Percentiles rank a stretch among this genome's conserved stretches.
phyloP scores from a whole-genome alignment of 1,140 invertebrate species.

The Rhopalosiphum maidis region DNA sequence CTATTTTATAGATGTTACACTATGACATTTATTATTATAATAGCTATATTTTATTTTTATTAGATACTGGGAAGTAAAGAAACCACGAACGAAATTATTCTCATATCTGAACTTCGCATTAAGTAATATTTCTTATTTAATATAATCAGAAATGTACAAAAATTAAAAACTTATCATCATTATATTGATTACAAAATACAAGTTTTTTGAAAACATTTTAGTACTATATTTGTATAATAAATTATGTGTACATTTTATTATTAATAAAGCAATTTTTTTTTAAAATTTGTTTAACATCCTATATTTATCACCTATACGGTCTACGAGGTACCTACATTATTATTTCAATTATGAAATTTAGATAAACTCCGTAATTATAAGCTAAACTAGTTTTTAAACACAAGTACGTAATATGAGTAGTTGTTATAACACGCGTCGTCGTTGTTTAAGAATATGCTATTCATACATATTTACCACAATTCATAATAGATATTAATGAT shows the following conservation, averaged over 20 bases:
- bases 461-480: not conserved
- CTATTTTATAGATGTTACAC: not conserved
- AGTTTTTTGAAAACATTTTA: not conserved
- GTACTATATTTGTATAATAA: not conserved
- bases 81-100: not conserved
- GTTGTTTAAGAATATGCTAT: not conserved
- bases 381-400: not conserved
- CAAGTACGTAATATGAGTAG: not conserved
- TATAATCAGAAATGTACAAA: not conserved
- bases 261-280: not conserved
- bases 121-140: not conserved
- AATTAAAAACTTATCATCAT: not conserved
- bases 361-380: not conserved
- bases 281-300: not conserved
- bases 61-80: not conserved
- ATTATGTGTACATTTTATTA: not conserved
- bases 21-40: conserved; percentile 7
- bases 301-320: not conserved
- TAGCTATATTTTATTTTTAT: not conserved
- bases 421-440: not conserved
- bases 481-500: not conserved
- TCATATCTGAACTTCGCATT: not conserved
- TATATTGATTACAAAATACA: not conserved
- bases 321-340: not conserved
- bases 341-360: not conserved